Evolutionary conservation across 2,888 invertebrate species (phyloP).

Genomic region (Caenorhabditis doughertyi): DNA sequence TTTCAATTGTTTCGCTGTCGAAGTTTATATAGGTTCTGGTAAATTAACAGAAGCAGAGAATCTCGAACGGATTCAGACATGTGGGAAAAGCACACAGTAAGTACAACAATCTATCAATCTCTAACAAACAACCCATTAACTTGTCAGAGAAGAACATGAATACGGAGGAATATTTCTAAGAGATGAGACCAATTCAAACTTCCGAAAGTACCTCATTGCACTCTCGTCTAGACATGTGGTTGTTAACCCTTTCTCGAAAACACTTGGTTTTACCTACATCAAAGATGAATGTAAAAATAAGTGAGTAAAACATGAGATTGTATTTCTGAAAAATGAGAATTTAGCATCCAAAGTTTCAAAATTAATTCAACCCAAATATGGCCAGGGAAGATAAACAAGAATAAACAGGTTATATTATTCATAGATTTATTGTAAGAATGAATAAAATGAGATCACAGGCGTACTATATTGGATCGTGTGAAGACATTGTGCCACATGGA

Average conservation of each 20-base stretch:
- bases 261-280: background rate
- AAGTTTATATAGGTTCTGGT: background rate
- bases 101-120: background rate
- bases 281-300: constrained; percentile 14
- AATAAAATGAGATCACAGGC: constrained; percentile 20
- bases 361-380: background rate
- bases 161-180: constrained; percentile 11
- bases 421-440: background rate
- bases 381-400: background rate
- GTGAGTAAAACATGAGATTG: background rate
- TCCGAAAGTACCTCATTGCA: background rate
- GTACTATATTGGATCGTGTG: constrained; percentile 39
- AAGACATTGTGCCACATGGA: constrained; percentile 2
- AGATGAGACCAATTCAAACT: constrained; percentile 3
- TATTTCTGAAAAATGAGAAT: background rate
- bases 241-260: background rate
- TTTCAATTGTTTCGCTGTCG: background rate
- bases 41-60: constrained; percentile 13
- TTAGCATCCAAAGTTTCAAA: constrained; percentile 22
- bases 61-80: background rate
- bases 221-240: constrained; percentile 18
- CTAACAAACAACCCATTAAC: background rate
- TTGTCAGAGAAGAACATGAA: background rate
- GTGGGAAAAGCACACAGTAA: constrained; percentile 13
- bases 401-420: background rate